Conservation (phyloP, 2,797 vertebrate species). For the Anas capensis region DNA sequence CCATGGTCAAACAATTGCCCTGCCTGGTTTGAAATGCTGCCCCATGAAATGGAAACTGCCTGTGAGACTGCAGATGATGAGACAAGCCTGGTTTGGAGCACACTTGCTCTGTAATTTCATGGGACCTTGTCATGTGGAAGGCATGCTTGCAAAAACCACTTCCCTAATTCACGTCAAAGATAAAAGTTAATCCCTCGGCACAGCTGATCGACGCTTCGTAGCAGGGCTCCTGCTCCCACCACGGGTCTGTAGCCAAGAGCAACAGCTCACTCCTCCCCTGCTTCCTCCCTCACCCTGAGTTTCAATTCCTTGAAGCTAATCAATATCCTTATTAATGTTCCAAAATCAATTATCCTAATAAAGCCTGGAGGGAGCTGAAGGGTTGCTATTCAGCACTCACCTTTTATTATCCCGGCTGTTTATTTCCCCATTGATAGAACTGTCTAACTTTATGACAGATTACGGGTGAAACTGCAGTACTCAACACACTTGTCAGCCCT, state of each 20-base stretch:
- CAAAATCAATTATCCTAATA: conserved; percentile 77
- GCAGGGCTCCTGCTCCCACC: not conserved
- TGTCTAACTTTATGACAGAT: conserved; percentile 73
- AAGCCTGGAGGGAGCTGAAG: conserved; percentile 66
- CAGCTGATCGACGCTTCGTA: not conserved
- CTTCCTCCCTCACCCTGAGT: not conserved
- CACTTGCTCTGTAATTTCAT: conserved; percentile 15
- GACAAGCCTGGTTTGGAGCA: not conserved
- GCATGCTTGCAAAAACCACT: not conserved
- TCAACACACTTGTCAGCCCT: conserved; percentile 64
- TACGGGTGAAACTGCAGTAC: conserved; percentile 58
- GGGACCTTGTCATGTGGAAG: not conserved
- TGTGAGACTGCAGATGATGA: not conserved
- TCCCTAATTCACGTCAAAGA: not conserved
- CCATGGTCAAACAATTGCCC: not conserved
- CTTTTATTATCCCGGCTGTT: conserved; percentile 65
- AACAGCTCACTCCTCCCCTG: not conserved
- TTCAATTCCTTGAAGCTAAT: conserved; percentile 64
- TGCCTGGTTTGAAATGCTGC: conserved; percentile 4
- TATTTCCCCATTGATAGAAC: conserved; percentile 73
- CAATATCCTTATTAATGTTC: conserved; percentile 75
- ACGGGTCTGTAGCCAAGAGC: not conserved
- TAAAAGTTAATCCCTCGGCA: conserved; percentile 17
- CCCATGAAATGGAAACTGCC: not conserved
- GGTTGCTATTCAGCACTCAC: conserved; percentile 62